phyloP scores from a whole-genome alignment of 2,797 vertebrate genomes.

The Falco cherrug region DNA sequence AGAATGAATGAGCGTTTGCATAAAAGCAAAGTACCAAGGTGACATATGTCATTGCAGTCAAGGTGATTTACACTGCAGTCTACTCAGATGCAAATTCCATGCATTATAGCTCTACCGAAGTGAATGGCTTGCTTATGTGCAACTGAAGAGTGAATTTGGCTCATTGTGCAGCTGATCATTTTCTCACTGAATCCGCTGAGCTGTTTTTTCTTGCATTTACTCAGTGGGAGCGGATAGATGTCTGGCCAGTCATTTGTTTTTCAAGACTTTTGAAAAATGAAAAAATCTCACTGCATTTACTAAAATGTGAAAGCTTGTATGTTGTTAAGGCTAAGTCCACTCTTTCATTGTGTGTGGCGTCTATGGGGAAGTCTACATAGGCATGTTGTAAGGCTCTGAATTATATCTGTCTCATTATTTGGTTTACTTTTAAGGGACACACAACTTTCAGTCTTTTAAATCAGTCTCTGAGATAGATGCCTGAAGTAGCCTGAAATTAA shows the following conservation, averaged over 20 bases:
- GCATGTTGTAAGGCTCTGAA: background rate
- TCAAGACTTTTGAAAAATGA: background rate
- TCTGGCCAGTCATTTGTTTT: slow-evolving; percentile 14
- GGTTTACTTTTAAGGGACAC: background rate
- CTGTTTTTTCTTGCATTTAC: background rate
- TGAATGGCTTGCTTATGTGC: slow-evolving; percentile 47
- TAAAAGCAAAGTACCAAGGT: slow-evolving; percentile 35
- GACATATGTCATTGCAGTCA: slow-evolving; percentile 47
- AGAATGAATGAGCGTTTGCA: slow-evolving; percentile 40
- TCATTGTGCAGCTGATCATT: slow-evolving; percentile 20
- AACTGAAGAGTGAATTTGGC: background rate
- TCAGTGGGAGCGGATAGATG: slow-evolving; percentile 2
- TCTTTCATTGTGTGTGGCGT: background rate
- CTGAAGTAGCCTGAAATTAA: background rate
- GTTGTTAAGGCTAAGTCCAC: background rate
- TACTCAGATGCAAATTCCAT: slow-evolving; percentile 53
- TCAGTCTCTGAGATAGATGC: background rate
- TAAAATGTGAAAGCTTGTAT: slow-evolving; percentile 6
- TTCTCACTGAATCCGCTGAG: background rate
- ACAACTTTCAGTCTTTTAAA: background rate
- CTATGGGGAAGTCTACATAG: background rate
- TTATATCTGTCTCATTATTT: background rate
- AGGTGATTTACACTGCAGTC: slow-evolving; percentile 33
- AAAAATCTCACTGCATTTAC: background rate
- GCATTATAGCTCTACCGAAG: background rate